Evolutionary conservation across 2,113 vertebrate genomes (phyloP), one percentile per base, ranked within the genome.

Genomic region (Entomyzon cyanotis): DNA sequence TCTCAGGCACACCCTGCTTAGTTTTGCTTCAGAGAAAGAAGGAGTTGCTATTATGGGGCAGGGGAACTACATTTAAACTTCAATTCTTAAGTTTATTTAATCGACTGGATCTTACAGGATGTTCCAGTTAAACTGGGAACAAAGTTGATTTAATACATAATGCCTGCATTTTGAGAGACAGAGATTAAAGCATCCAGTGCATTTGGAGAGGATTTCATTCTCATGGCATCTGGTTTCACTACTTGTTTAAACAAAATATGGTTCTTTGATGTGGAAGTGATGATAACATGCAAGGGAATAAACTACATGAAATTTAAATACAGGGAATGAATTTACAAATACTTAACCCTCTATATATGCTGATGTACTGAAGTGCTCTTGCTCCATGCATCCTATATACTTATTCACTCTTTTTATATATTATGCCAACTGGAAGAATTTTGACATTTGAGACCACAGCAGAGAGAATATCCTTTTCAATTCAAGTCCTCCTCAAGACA

Each of bases 221-320:
- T 76, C 92, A 37, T 42, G 41, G 63, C 25, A 87, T 75, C 94
- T 93, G 63, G 71, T 83, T 91, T 91, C 13, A 7, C 85, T 88
- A 69, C 88, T 85, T 90, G n/a, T 65, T 93, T 85, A 96, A 96
- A 83, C 78, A 85, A 90, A 94, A 91, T 42, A 15, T 44, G 33
- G 18, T 62, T 83, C 90, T 94, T 95, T 96, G 82, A 94, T 91
- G 90, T 96, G 75, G 71, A 92, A 94, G 59, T 69, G 67, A 65
- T 92, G 80, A 75, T 85, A 85, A 73, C 16, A 27, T 58, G 47
- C 52, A 85, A 82, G 70, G 49, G 58, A 95, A 90, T 91, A 76
- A 71, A 90, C 83, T n/a, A 47, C 8, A 69, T 41, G 7, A 68
- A 79, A 94, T 87, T 80, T 73, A 85, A 89, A 90, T 91, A 56